A percentile compares a stretch with the other conserved stretches of the same genome.
Evolutionary conservation across 2,797 vertebrate species (phyloP).

Genomic region (Enteromius viviparus): DNA sequence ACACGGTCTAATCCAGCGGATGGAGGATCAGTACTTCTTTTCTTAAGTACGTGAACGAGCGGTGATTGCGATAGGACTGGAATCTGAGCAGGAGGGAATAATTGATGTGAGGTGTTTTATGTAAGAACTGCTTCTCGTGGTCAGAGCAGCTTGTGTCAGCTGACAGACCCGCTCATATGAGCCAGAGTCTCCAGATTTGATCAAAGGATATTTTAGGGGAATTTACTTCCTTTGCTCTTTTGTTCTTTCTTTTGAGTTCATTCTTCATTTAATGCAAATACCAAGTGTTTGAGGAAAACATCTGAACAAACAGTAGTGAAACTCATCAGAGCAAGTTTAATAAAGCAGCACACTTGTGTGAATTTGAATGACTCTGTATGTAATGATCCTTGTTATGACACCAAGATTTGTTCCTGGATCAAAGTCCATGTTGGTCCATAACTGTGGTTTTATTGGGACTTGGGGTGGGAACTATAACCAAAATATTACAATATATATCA

Average conservation of each 20-base stretch:
- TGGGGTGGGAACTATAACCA: background rate
- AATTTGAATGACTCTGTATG: too few species aligned
- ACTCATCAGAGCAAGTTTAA: background rate
- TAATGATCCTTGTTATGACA: background rate
- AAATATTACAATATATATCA: background rate
- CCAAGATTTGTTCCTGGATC: background rate
- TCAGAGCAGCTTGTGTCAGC: background rate
- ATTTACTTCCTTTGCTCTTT: background rate
- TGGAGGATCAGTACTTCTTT: conserved; percentile 3
- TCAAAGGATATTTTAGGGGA: background rate
- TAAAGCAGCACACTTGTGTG: background rate
- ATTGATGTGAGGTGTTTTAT: background rate
- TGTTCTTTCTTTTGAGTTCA: background rate
- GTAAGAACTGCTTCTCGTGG: background rate
- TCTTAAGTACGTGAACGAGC: background rate
- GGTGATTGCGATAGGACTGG: background rate
- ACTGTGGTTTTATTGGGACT: background rate
- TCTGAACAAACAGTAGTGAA: background rate
- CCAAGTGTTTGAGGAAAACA: background rate
- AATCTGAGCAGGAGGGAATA: background rate
- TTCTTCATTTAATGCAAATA: background rate
- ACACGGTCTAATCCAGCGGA: background rate
- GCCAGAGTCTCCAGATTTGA: background rate
- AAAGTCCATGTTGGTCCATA: background rate
- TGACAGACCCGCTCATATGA: background rate